Conservation (phyloP, 2,113 vertebrate species). For the Trinectes maculatus region DNA sequence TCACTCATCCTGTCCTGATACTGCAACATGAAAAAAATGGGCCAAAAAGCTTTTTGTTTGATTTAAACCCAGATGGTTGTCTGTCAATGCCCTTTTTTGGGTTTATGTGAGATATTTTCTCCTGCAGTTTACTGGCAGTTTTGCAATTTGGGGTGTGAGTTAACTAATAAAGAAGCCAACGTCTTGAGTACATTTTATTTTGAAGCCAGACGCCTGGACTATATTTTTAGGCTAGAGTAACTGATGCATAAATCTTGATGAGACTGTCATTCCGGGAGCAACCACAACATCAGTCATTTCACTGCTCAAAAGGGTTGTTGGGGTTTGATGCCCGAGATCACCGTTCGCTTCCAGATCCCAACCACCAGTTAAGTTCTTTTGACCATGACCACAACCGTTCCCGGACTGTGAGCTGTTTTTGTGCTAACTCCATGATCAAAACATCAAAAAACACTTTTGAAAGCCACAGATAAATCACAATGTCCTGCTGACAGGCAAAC, state of each 20-base stretch:
- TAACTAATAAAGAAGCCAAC: conserved; percentile 2
- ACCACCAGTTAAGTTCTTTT: background rate
- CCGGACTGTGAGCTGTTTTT: background rate
- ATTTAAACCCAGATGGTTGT: conserved; percentile 58
- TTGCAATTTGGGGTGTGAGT: conserved; percentile 8
- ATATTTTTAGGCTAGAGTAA: background rate
- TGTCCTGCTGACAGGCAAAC: background rate
- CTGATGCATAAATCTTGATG: background rate
- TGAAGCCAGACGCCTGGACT: background rate
- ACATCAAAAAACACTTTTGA: conserved; percentile 9
- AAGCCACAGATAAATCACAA: conserved; percentile 1
- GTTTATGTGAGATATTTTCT: conserved; percentile 28
- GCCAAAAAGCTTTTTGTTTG: conserved; percentile 53
- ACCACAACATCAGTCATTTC: background rate
- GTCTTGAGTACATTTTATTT: background rate
- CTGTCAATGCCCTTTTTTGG: conserved; percentile 28
- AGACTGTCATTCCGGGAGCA: background rate
- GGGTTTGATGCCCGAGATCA: background rate
- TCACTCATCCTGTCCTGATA: conserved; percentile 76
- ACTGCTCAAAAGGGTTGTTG: background rate
- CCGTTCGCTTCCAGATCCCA: background rate
- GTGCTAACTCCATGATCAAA: background rate
- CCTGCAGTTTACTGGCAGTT: conserved; percentile 10
- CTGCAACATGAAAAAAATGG: conserved; percentile 61
- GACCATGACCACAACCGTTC: background rate